Evolutionary conservation across 2,797 vertebrate genomes (phyloP), one percentile per base, ranked within the genome.

Genomic region (Gymnoscopelus microlampas): DNA sequence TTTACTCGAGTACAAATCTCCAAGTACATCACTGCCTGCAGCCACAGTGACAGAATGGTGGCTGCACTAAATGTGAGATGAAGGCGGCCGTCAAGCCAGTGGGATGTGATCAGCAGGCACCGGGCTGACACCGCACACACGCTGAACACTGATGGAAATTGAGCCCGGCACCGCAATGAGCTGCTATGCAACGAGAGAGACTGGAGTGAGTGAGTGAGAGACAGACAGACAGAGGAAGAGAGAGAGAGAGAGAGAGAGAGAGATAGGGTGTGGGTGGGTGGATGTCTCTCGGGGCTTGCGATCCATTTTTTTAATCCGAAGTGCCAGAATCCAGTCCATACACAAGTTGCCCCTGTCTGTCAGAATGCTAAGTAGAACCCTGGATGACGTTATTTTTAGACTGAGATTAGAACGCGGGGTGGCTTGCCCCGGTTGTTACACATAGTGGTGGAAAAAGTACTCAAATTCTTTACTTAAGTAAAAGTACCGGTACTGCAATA

Each of bases 101-200:
- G 9, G 78, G 78, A 85, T 87, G 86, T 84, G 87, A 89, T 90
- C 85, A 73, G 77, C 71, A 86, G 83, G 85, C 71, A 19, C 84
- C 15, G 32, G 58, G 77, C 71, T 86, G 85, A 88, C 78, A 73
- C 59, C 2, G 19, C 73, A 68, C 68, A 69, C 73, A 68, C 68
- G 67, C 49, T 24, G 15, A 71, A 32, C 71, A 79, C 50, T 81
- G 88, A 91, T 83, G 83, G 75, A 89, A 88, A 93, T 85, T 68
- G 71, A 87, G 76, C 79, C 68, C 70, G 89, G 85, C 85, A 73
- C 76, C 59, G 85, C 73, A 83, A 88, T 75, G 71, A 86, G 75
- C 66, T 2, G 10, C 58, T 7, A 6, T 32, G 74, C 72, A 4
- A 32, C 14, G 54, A 61, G 53, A 55, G 57, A 49, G 15, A 53